Evolutionary conservation across 2,113 vertebrate genomes (phyloP).

Genomic region (Morphnarchus princeps): DNA sequence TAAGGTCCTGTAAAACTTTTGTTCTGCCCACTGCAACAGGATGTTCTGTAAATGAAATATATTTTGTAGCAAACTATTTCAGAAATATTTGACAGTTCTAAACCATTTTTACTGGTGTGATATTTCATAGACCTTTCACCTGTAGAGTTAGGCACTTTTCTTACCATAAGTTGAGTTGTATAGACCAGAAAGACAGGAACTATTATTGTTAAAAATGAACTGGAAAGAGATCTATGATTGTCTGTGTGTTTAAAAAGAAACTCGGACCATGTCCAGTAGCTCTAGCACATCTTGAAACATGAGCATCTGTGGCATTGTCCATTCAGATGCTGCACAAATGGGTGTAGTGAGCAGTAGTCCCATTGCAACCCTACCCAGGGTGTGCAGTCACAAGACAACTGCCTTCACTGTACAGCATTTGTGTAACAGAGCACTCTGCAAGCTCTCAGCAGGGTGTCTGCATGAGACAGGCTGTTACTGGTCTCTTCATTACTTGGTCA

Average conservation of each 20-base stretch:
- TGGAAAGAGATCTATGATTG: neutral
- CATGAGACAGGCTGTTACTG: accelerated
- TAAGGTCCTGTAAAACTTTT: neutral
- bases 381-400: too few species aligned
- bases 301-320: neutral
- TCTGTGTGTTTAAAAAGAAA: neutral
- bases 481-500: neutral
- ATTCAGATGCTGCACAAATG: neutral
- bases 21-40: neutral
- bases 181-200: neutral
- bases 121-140: neutral
- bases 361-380: too few species aligned
- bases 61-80: neutral
- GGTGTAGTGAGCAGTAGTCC: neutral
- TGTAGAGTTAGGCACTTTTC: neutral
- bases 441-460: neutral
- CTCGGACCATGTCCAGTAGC: neutral
- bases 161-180: neutral
- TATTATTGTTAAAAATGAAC: neutral
- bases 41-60: neutral
- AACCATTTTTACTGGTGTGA: neutral
- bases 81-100: neutral
- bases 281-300: neutral
- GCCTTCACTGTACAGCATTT: neutral
- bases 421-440: accelerated